Evolutionary conservation across 2,113 vertebrate species (phyloP).

Genomic region (Rhabdornis inornatus): DNA sequence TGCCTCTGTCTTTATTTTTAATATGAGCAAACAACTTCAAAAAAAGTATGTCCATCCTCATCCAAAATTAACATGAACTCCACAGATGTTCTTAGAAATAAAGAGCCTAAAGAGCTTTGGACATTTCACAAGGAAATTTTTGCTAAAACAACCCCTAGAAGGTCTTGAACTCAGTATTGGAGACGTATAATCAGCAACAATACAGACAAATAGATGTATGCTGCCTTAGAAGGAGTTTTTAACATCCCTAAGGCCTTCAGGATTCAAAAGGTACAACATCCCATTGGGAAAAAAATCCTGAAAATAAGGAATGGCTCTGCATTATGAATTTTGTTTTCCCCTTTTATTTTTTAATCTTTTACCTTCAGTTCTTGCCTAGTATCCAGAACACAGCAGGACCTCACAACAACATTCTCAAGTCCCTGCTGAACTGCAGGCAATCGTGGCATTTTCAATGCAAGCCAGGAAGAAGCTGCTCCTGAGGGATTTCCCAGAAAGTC

Average conservation of each 20-base stretch:
- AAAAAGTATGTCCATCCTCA: not conserved
- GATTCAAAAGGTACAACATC: not conserved
- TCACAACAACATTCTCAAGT: not conserved
- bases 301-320: not conserved
- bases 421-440: not conserved
- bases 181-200: not conserved
- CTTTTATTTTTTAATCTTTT: not conserved
- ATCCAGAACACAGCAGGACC: not conserved
- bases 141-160: not conserved
- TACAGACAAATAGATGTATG: not conserved
- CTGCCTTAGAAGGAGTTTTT: not conserved
- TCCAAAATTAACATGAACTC: not conserved
- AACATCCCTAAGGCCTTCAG: not conserved
- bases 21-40: not conserved
- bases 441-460: not conserved
- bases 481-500: not conserved
- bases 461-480: not conserved
- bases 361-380: not conserved
- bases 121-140: not conserved
- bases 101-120: not conserved
- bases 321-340: not conserved
- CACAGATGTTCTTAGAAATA: not conserved
- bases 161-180: not conserved
- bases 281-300: not conserved
- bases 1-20: not conserved